These are phyloP conservation scores for Varanus salvator DNA, from an alignment of 2,113 vertebrate genomes.

Conservation along the genomic window DNA sequence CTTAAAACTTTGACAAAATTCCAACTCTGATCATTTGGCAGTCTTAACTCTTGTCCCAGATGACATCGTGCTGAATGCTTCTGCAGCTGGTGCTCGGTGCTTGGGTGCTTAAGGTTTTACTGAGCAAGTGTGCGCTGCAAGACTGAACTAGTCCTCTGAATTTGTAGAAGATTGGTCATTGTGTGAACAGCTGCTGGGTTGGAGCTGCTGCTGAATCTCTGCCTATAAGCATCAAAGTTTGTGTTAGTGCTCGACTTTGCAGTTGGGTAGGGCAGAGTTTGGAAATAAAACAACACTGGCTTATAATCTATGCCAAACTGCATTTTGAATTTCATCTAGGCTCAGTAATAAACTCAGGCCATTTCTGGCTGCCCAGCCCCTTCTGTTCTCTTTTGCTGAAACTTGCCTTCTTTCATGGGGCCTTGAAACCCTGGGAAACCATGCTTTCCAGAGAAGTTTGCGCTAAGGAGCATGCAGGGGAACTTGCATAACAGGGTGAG, in stretches of 20 bases:
- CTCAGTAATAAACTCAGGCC: neutral
- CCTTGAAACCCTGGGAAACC: neutral
- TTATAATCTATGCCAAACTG: neutral
- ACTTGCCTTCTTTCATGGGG: neutral
- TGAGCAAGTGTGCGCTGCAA: neutral
- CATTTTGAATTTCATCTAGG: neutral
- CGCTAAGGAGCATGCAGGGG: too few relatives aligned
- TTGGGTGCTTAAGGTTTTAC: neutral
- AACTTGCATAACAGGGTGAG: too few relatives aligned
- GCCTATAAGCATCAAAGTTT: neutral
- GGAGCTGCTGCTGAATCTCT: neutral
- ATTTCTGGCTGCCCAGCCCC: neutral
- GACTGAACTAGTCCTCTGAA: neutral
- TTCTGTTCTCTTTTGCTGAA: neutral
- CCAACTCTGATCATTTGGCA: slow-evolving; percentile 6
- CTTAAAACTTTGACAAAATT: slow-evolving; percentile 37
- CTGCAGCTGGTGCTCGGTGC: neutral
- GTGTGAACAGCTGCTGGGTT: neutral
- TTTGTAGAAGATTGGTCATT: neutral
- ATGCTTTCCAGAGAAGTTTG: neutral
- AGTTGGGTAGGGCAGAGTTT: neutral
- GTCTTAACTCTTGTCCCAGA: slow-evolving; percentile 22
- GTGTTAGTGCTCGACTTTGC: neutral
- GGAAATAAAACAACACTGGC: neutral
- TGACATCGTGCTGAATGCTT: neutral